Evolutionary conservation across 2,113 vertebrate genomes (phyloP), one percentile per base, ranked within the genome.

Genomic region (Ciconia maguari): DNA sequence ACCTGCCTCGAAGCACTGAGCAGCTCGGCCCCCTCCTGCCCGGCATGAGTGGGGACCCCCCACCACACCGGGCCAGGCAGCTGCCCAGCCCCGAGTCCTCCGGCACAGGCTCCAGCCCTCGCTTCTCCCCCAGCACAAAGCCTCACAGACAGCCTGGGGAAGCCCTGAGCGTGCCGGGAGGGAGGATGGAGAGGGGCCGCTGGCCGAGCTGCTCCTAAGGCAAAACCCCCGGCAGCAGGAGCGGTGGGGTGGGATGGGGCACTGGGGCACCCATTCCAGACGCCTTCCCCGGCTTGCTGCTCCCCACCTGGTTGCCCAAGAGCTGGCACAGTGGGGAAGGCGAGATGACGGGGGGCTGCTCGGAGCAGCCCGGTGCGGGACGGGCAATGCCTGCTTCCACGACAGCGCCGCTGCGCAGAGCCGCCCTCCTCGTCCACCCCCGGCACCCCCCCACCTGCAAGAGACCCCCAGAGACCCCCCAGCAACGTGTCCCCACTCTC

Each of bases 31-130:
- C 8, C 2, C 4, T 81, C 60, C 64, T 48, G 60, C 24, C 65
- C 41, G 8, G 0, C 4, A 0, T 0, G 4, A 75, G 4, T 1
- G 4, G 14, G 32, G 36, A 16, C 13, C 13, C 30, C 6, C n/a
- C 38, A 13, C 8, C 25, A 24, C 7, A 2, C 41, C 1, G 1
- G 26, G 11, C 52, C 52, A 46, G 55, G 74, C 26, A 32, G 42
- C 26, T 16, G 30, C 54, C 15, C 3, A 0, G 36, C 26, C 44
- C 49, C 6, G 6, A 18, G 38, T 3, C 6, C 71, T 27, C 25
- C 5, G 2, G 48, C 14, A 1, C 36, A 55, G 32, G n/a, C 29
- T 76, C 83, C 79, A 70, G 46, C 36, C 4, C 77, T 17, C 0
- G 1, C 10, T 13, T 49, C 8, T 48, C 27, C 30, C 61, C 68